Evolutionary conservation across 2,113 vertebrate genomes (phyloP).

Genomic region (Upupa epops): DNA sequence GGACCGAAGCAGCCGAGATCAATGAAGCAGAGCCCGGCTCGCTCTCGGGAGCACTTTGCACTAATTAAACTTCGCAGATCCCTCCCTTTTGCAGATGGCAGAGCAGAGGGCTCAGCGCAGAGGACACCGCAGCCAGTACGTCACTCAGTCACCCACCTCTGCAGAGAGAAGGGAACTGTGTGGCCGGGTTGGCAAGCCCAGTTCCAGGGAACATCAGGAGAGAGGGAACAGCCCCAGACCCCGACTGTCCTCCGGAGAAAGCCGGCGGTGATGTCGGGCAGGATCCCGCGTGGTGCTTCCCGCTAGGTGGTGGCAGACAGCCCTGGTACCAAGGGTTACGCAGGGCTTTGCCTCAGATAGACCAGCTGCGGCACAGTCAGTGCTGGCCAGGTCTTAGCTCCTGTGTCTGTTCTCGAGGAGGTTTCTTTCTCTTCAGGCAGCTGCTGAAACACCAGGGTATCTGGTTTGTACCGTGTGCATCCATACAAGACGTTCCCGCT

Average conservation of each 20-base stretch:
- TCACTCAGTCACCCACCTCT: too few species aligned
- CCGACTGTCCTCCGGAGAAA: too few species aligned
- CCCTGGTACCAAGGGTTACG: neutral
- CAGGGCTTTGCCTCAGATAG: too few species aligned
- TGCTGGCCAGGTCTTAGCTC: neutral
- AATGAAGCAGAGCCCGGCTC: neutral
- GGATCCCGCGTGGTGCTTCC: neutral
- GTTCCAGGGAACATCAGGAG: too few species aligned
- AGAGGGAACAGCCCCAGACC: too few species aligned
- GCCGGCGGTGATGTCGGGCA: too few species aligned
- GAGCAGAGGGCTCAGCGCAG: neutral
- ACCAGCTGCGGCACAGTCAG: too few species aligned
- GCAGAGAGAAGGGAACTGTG: too few species aligned
- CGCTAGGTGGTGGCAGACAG: conserved; percentile 13
- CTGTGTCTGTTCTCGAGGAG: neutral
- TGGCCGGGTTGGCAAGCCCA: too few species aligned
- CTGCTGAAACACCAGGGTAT: neutral
- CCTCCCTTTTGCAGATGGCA: neutral
- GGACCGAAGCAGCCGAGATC: neutral
- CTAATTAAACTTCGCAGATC: neutral
- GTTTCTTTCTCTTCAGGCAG: neutral
- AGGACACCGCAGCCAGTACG: neutral
- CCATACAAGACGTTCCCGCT: neutral
- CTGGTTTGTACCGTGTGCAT: too few species aligned
- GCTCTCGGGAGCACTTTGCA: neutral